Evolutionary conservation across 2,797 vertebrate species (phyloP).

Genomic region (Gymnopithys bicolor): DNA sequence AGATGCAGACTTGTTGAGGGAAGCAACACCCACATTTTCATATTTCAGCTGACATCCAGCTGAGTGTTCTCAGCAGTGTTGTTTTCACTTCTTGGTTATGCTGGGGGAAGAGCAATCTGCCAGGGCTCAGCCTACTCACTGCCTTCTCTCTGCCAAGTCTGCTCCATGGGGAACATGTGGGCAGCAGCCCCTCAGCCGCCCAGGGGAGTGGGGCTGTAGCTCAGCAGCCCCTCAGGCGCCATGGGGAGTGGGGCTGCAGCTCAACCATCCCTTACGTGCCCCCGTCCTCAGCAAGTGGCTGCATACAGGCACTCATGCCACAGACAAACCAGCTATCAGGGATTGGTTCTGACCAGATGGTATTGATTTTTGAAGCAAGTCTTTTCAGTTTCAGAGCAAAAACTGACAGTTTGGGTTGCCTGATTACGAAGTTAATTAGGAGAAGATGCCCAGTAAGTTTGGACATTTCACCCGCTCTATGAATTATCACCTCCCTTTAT

Average conservation of each 20-base stretch:
- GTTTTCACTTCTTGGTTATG: slow-evolving; percentile 4
- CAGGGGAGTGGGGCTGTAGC: neutral
- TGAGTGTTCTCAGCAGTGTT: neutral
- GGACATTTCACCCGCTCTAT: neutral
- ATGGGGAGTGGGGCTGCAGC: neutral
- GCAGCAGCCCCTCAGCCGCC: neutral
- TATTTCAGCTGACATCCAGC: slow-evolving; percentile 35
- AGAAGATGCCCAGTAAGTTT: neutral
- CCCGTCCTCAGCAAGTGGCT: neutral
- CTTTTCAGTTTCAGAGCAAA: neutral
- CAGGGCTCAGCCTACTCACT: slow-evolving; percentile 42
- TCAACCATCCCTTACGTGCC: neutral
- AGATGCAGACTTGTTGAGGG: neutral
- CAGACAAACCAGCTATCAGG: neutral
- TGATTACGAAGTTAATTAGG: neutral
- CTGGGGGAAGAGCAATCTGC: slow-evolving; percentile 41
- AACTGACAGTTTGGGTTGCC: neutral
- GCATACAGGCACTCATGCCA: neutral
- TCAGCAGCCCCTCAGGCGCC: neutral
- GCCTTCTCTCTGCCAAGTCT: slow-evolving; percentile 25
- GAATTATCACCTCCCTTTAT: neutral
- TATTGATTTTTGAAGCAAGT: neutral
- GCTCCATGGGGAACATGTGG: neutral
- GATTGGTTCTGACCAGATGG: rapidly evolving
- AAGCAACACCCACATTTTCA: neutral